These are phyloP conservation scores for Columbina picui DNA, from an alignment of 2,113 vertebrate genomes.

Conservation along the genomic window DNA sequence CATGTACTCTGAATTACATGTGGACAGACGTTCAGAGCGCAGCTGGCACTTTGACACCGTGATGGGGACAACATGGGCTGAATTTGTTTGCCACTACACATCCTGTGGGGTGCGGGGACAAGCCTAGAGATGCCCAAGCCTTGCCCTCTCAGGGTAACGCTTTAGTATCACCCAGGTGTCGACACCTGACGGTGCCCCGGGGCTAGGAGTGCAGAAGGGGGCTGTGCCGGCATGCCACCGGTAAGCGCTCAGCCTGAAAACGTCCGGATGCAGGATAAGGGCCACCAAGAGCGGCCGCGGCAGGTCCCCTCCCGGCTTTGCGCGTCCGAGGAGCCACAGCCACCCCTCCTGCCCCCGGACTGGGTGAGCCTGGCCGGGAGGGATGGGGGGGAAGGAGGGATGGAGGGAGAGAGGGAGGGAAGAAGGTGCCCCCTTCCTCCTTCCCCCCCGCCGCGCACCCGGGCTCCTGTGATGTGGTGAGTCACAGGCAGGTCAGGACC, in stretches of 20 bases:
- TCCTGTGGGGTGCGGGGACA: fast-evolving
- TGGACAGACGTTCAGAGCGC: background rate
- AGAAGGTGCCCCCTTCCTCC: background rate
- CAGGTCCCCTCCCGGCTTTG: background rate
- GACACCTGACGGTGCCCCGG: background rate
- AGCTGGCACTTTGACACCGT: background rate
- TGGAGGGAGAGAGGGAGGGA: background rate
- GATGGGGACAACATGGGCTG: background rate
- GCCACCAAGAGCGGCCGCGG: background rate
- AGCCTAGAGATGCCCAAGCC: background rate
- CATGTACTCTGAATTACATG: background rate
- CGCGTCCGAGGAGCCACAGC: background rate
- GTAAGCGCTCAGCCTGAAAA: background rate
- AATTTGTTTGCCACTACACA: background rate
- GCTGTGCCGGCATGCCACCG: background rate
- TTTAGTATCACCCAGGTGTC: background rate
- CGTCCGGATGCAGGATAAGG: background rate
- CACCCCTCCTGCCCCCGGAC: background rate
- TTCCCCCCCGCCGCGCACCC: background rate
- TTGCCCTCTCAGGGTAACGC: background rate
- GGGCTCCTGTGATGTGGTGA: constrained; percentile 44
- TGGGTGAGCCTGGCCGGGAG: background rate
- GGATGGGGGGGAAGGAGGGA: background rate
- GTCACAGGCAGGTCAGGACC: constrained; percentile 63
- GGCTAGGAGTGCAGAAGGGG: background rate